phyloP scores from a whole-genome alignment of 2,888 invertebrate genomes.

The Patella pellucida region DNA sequence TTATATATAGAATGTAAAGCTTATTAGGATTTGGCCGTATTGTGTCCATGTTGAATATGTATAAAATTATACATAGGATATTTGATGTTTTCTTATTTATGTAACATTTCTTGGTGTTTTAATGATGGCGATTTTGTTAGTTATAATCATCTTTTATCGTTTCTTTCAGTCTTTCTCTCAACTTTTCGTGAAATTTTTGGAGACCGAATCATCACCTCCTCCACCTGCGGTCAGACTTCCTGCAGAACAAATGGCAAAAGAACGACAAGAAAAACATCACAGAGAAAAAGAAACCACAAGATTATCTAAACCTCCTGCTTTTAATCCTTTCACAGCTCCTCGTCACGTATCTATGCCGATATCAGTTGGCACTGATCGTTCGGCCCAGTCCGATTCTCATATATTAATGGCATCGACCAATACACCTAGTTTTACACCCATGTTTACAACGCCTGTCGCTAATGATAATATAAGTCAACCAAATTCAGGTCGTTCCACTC shows the following conservation, averaged over 20 bases:
- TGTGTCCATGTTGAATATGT: too few relatives aligned
- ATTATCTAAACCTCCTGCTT: constrained; percentile 47
- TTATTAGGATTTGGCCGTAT: too few relatives aligned
- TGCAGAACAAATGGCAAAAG: constrained; percentile 68
- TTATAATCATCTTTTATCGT: constrained; percentile 26
- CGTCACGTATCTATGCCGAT: constrained; percentile 55
- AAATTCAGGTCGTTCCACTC: constrained; percentile 44
- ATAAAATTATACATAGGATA: background rate
- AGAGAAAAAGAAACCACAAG: constrained; percentile 37
- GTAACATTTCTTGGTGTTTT: background rate
- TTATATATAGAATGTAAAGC: too few relatives aligned
- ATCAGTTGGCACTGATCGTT: constrained; percentile 21
- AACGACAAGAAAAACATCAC: constrained; percentile 50
- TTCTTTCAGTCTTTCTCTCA: constrained; percentile 77
- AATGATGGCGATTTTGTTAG: background rate
- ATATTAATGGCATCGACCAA: constrained; percentile 55
- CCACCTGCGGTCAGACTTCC: constrained; percentile 66
- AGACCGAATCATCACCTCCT: constrained; percentile 83
- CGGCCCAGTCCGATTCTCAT: constrained; percentile 33
- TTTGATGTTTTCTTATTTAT: background rate
- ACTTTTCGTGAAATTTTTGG: constrained; percentile 85
- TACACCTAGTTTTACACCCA: constrained; percentile 48
- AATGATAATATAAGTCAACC: constrained; percentile 38
- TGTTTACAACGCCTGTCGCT: constrained; percentile 36
- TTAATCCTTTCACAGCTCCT: constrained; percentile 69